Evolutionary conservation across 2,797 vertebrate genomes (phyloP).

Genomic region (Macrochelys suwanniensis): DNA sequence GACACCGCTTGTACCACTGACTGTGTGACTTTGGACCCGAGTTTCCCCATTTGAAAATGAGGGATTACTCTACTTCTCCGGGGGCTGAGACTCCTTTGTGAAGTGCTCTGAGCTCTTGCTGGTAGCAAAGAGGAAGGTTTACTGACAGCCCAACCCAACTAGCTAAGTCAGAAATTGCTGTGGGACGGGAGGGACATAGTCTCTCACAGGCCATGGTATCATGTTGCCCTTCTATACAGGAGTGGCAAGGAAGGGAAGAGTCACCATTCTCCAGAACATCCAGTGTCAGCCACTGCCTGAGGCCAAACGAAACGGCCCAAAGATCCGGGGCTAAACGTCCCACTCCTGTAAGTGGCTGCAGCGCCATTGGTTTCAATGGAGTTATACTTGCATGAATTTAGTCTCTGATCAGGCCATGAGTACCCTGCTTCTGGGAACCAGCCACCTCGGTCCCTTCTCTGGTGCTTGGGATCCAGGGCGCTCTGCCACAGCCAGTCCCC

Average conservation of each 20-base stretch:
- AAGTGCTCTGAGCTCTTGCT: background rate
- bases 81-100: background rate
- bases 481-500: no score
- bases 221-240: background rate
- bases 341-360: no score
- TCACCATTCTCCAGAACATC: background rate
- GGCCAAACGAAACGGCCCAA: background rate
- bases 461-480: background rate
- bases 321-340: background rate
- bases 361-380: background rate
- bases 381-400: background rate
- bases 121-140: background rate
- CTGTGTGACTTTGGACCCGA: background rate
- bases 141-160: background rate
- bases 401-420: background rate
- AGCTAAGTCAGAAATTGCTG: background rate
- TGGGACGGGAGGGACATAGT: background rate
- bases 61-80: background rate
- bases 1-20: background rate
- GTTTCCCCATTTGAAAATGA: background rate
- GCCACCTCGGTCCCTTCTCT: background rate
- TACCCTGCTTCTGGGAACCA: background rate
- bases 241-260: background rate
- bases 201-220: background rate
- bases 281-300: background rate